phyloP scores from a whole-genome alignment of 2,113 vertebrate species.

The Clarias batrachus region DNA sequence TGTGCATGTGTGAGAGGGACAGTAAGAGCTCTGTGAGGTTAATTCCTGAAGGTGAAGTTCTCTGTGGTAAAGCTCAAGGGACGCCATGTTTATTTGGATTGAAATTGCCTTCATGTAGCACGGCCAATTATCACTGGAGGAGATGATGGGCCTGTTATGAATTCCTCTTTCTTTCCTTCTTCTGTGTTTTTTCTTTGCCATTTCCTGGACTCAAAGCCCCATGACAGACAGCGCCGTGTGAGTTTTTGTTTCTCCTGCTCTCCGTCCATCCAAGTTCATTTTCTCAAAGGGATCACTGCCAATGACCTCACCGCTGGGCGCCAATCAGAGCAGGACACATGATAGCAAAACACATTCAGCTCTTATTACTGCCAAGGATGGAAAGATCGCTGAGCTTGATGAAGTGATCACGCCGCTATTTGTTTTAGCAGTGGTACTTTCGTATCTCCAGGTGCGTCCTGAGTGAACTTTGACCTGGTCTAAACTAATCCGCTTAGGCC shows the following conservation, averaged over 20 bases:
- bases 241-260: constrained; percentile 42
- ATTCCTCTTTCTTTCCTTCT: constrained; percentile 54
- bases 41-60: constrained; percentile 49
- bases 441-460: constrained; percentile 41
- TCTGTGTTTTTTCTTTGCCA: constrained; percentile 14
- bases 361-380: constrained; percentile 56
- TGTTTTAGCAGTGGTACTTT: constrained; percentile 39
- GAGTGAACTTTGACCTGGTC: constrained; percentile 38
- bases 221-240: constrained; percentile 52
- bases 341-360: constrained; percentile 61
- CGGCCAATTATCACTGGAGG: constrained; percentile 59
- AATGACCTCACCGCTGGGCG: constrained; percentile 55
- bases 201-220: constrained; percentile 55
- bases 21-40: constrained; percentile 31
- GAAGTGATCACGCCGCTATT: constrained; percentile 51
- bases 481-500: constrained; percentile 22
- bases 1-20: constrained; percentile 13
- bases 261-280: constrained; percentile 51
- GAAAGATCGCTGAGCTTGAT: constrained; percentile 43
- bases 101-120: constrained; percentile 62
- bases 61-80: constrained; percentile 50
- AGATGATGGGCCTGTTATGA: constrained; percentile 64
- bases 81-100: constrained; percentile 61
- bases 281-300: constrained; percentile 48
- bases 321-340: constrained; percentile 57